Evolutionary conservation across 1,140 invertebrate species (phyloP), one percentile per base, ranked within the genome.

Genomic region (Galleria mellonella): DNA sequence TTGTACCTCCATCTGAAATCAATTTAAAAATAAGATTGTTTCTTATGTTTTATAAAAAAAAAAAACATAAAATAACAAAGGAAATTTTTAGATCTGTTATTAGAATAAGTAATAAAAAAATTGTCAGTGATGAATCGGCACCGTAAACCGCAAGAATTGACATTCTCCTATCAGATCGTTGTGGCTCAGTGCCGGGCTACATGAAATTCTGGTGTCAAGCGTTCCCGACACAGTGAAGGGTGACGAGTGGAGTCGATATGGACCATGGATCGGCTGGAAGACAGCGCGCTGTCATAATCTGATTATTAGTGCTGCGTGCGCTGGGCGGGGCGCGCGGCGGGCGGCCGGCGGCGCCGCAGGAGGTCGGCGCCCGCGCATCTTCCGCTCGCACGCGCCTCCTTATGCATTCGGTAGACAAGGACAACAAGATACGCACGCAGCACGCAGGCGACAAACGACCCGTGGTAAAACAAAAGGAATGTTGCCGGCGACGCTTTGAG

Each of bases 381-480:
- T 70, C 51, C 70, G 53, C 63, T 77, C 69, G 40, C 65, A 46
- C 75, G 8, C 37, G n/a, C 28, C 6, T 7, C 14, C 11, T 31
- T 0, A 14, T 17, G 32, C 36, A 0, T 14, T n/a, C 4, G 58
- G 9, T 6, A 11, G 65, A 69, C 35, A 45, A 63, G 44, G 67
- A 64, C 56, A 37, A 51, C 42, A 46, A 10, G 32, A 58, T 39
- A 48, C 62, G 59, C 64, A 62, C 66, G 65, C 70, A 67, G 39
- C 63, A 55, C 51, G 71, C 79, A 81, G 81, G 81, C 81, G 81
- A 84, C 81, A 84, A 84, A 74, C 81, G 78, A 84, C 77, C 74
- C 76, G 68, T 84, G 78, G 81, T 84, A 84, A 84, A 83, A 84
- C 81, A 84, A 84, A 84, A 84, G 81, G 81, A 84, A 84, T 84